These are phyloP conservation scores for Drosophila mulleri DNA, from an alignment of 2,888 invertebrate genomes.

Conservation along the genomic window DNA sequence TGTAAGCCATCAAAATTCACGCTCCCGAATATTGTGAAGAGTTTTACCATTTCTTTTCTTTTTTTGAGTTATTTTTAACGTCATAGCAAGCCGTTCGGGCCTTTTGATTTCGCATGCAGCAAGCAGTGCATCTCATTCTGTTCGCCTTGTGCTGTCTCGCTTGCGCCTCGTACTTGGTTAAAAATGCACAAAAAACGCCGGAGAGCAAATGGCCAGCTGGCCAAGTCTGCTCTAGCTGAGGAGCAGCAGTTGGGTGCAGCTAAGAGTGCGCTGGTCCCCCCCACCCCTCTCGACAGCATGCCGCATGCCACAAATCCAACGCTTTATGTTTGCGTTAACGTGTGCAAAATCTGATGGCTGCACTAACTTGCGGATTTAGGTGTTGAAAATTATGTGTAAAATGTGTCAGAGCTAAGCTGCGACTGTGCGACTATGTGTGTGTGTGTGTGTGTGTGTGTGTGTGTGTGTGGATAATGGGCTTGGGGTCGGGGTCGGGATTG, in stretches of 20 bases:
- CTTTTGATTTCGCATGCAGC: slow-evolving; percentile 39
- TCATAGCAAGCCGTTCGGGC: not conserved
- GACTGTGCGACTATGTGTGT: slow-evolving; percentile 8
- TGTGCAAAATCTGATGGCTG: slow-evolving; percentile 78
- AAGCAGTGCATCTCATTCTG: slow-evolving; percentile 32
- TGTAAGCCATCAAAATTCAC: not conserved
- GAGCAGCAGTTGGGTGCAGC: slow-evolving; percentile 12
- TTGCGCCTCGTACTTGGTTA: slow-evolving; percentile 21
- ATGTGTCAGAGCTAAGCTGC: slow-evolving; percentile 77
- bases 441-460: not conserved
- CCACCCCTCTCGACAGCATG: slow-evolving; percentile 9
- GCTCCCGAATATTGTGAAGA: not conserved
- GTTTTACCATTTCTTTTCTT: not conserved
- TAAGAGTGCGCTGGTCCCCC: no score
- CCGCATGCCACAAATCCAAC: slow-evolving; percentile 68
- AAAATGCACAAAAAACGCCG: slow-evolving; percentile 35
- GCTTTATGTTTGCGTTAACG: slow-evolving; percentile 79
- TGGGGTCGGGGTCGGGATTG: not conserved
- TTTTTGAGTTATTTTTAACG: not conserved
- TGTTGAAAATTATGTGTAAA: slow-evolving; percentile 80
- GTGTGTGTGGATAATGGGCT: not conserved
- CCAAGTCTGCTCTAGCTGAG: slow-evolving; percentile 2
- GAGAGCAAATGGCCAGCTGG: slow-evolving; percentile 32
- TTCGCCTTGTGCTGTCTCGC: slow-evolving; percentile 3
- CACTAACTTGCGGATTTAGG: slow-evolving; percentile 80